A percentile compares a stretch with the other conserved stretches of the same genome.
Conservation (phyloP, 2,113 vertebrate genomes). For the Aspidoscelis tigris region DNA sequence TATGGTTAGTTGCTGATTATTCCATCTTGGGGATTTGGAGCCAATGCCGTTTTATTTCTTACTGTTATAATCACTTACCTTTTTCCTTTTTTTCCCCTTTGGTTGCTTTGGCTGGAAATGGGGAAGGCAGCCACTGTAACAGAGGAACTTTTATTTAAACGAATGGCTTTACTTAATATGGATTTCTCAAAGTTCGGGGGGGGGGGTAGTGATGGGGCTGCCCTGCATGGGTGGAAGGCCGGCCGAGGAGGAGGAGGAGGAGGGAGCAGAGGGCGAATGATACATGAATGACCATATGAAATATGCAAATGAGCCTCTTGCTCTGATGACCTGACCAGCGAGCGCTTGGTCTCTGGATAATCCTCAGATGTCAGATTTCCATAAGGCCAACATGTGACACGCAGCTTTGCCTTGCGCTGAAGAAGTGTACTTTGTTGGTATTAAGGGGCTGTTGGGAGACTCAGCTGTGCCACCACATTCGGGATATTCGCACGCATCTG, state of each 20-base stretch:
- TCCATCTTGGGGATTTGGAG: no score
- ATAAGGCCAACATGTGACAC: conserved; percentile 80
- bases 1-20: no score
- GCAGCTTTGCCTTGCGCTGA: conserved; percentile 68
- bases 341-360: conserved; percentile 69
- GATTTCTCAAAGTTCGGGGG: no score
- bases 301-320: conserved; percentile 40
- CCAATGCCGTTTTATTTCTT: no score
- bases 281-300: conserved; percentile 59
- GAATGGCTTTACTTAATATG: not conserved
- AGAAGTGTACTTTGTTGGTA: conserved; percentile 72
- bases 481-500: conserved; percentile 32
- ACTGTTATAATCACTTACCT: no score
- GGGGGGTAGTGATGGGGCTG: not conserved
- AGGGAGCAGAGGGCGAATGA: not conserved
- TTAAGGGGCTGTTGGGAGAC: conserved; percentile 69
- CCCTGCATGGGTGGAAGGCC: not conserved
- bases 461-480: conserved; percentile 38
- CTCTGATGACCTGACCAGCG: conserved; percentile 51
- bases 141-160: not conserved
- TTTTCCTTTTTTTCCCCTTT: no score
- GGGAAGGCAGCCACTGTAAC: no score
- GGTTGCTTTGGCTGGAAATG: no score
- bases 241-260: no score
- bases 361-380: conserved; percentile 78